Base-by-base conservation (phyloP, 2,113 vertebrate genomes). In the Dunckerocampus dactyliophorus region DNA sequence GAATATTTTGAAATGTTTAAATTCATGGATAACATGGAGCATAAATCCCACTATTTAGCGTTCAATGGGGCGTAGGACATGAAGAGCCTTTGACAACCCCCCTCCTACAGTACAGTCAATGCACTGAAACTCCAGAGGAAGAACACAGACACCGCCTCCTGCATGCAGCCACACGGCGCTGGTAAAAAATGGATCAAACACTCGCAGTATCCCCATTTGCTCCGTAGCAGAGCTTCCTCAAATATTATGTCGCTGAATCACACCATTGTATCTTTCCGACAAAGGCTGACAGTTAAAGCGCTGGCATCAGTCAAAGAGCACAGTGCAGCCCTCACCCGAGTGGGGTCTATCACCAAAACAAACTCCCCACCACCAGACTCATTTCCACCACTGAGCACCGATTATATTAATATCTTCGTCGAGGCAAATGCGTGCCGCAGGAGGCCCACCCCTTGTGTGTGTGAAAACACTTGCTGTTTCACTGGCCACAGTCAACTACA, bases 401-500 rank as follows among this genome's bases (percentile, higher is more conserved):
- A 67, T 80, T 64, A 60, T 71, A 76, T 75, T 83, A 79, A 82
- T 84, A 81, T 83, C 68, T 87, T 81, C 82, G 82, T 81, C 73
- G 46, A 76, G 64, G 75, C 76, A 76, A 84, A 65, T 75, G 69
- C 62, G 53, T 78, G 50, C 77, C 79, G 64, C 76, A 69, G 79
- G 82, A 81, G 66, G 71, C 71, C 70, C 51, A 69, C 74, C 76
- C 74, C 76, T 72, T 20, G 52, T 39, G 31, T 19, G 59, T 61
- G 76, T 78, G 63, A 78, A 85, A 80, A 66, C 84, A 81, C 88
- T 84, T 59, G 75, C 88, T 89, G 90, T 83, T 87, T 87, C 80
- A 79, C 78, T 86, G 86, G 88, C 87, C 75, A 81, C 77, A 78
- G 78, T 82, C 83, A 84, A 85, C 70, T 65, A 65, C 79, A 87